Evolutionary conservation across 2,113 vertebrate species (phyloP).

Genomic region (Pollachius pollachius): DNA sequence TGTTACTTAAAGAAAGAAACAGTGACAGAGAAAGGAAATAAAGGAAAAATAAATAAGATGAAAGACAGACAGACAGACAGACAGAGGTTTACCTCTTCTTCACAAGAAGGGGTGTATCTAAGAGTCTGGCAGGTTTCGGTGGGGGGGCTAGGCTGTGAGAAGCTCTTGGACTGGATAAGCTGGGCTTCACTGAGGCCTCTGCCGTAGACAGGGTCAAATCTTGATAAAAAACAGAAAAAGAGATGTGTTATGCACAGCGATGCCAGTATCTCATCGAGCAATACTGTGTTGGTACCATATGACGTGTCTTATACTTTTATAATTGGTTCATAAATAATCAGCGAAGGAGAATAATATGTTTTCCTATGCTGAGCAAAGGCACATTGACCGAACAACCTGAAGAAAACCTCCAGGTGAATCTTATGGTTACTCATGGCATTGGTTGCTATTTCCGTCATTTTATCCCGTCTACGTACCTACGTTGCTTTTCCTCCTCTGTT

Average conservation of each 20-base stretch:
- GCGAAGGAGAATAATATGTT: no score
- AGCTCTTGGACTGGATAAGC: conserved; percentile 73
- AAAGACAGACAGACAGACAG: background rate
- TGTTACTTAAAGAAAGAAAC: background rate
- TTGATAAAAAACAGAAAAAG: background rate
- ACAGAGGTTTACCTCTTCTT: conserved; percentile 44
- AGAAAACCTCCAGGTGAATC: no score
- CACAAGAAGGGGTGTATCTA: conserved; percentile 45
- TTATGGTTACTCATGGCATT: no score
- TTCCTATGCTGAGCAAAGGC: no score
- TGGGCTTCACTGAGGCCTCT: conserved; percentile 57
- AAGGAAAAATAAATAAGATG: background rate
- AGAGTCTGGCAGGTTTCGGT: conserved; percentile 68
- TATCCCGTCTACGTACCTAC: conserved; percentile 65
- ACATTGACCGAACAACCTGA: no score
- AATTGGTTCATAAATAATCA: no score
- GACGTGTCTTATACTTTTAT: no score
- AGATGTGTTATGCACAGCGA: no score
- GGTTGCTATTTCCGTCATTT: no score
- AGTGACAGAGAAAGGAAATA: background rate
- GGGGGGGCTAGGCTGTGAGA: conserved; percentile 64
- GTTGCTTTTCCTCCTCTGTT: conserved; percentile 67
- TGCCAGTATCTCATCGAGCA: no score
- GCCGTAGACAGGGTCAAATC: background rate
- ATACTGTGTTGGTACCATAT: no score